These are phyloP conservation scores for Platycnemis pennipes DNA, from an alignment of 2,888 invertebrate genomes.

Conservation along the genomic window DNA sequence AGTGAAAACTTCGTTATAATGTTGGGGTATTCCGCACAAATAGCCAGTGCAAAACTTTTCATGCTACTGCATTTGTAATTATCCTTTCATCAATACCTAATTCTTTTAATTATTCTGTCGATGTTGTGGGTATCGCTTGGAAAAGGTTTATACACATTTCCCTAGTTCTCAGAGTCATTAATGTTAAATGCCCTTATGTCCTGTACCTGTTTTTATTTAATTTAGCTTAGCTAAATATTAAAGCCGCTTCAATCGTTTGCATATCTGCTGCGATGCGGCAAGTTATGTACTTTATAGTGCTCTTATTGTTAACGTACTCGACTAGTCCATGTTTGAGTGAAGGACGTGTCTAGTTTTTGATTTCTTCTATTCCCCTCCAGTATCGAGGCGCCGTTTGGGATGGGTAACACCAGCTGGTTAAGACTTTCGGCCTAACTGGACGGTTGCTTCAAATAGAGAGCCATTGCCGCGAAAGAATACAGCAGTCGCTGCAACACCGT, in stretches of 20 bases:
- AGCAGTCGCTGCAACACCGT: slow-evolving; percentile 13
- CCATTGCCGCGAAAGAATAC: slow-evolving; percentile 7
- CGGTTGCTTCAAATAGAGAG: slow-evolving; percentile 29
- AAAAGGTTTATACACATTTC: not conserved
- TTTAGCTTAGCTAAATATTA: not conserved
- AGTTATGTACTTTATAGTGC: not conserved
- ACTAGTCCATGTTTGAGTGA: slow-evolving; percentile 15
- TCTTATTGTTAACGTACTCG: not conserved
- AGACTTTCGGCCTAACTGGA: slow-evolving; percentile 16
- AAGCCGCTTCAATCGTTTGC: not conserved
- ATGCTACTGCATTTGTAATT: too few relatives aligned
- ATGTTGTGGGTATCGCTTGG: too few relatives aligned
- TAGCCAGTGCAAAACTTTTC: too few relatives aligned
- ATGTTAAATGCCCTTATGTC: not conserved
- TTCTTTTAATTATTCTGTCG: too few relatives aligned
- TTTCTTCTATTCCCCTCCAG: slow-evolving; percentile 39
- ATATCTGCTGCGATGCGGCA: slow-evolving; percentile 1
- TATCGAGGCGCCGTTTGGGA: slow-evolving; percentile 28
- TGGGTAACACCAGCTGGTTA: slow-evolving; percentile 14
- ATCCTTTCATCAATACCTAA: too few relatives aligned
- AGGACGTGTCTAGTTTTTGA: slow-evolving; percentile 14
- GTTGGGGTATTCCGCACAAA: too few relatives aligned
- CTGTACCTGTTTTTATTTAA: not conserved
- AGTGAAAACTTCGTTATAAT: too few relatives aligned
- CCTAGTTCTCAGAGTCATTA: slow-evolving; percentile 3